These are phyloP conservation scores for Sarcophaga bullata DNA, from an alignment of 1,140 invertebrate species.

Conservation along the genomic window DNA sequence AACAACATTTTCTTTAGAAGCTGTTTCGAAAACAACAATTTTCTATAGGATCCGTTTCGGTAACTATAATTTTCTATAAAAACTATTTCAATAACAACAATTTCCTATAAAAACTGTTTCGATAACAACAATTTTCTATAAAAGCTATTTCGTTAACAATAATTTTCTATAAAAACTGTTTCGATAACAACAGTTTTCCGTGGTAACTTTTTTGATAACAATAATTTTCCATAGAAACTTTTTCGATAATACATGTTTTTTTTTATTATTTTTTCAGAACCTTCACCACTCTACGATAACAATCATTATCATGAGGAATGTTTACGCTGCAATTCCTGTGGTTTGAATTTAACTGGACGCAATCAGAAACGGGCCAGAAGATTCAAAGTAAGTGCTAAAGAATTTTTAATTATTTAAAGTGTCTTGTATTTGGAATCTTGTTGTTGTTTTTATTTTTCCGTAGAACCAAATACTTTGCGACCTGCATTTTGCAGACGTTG, in stretches of 20 bases:
- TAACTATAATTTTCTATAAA: no score
- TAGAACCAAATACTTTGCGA: constrained; percentile 66
- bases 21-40: no score
- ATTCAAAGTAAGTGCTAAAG: constrained; percentile 66
- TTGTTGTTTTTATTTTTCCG: constrained; percentile 20
- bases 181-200: neutral
- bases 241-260: constrained; percentile 5
- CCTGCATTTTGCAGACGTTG: constrained; percentile 77
- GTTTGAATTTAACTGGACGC: constrained; percentile 88
- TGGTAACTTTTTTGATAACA: no score
- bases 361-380: constrained; percentile 77
- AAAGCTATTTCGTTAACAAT: no score
- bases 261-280: constrained; percentile 73
- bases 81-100: no score
- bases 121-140: no score
- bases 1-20: no score
- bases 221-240: neutral
- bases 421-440: neutral
- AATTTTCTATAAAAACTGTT: no score
- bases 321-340: constrained; percentile 93
- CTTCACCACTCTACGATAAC: constrained; percentile 90
- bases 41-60: no score
- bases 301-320: constrained; percentile 97
- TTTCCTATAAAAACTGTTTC: no score
- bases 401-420: neutral